Conservation (phyloP, 1,140 invertebrate species). For the Heliconius eleuchia region DNA sequence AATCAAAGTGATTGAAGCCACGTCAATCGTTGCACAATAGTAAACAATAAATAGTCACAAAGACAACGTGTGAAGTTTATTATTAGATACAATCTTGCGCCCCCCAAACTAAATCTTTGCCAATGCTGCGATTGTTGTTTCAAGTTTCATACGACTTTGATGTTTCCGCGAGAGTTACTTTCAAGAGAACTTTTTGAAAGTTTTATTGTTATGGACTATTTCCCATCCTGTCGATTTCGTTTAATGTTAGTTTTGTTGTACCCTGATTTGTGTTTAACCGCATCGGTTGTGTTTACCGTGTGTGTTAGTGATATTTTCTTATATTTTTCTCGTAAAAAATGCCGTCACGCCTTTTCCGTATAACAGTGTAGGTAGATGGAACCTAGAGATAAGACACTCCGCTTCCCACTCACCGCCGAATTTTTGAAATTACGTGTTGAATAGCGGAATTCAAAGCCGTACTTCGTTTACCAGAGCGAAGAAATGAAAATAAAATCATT, state of each 20-base stretch:
- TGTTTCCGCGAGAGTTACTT: conserved; percentile 13
- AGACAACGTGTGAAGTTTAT: conserved; percentile 18
- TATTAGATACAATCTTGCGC: conserved; percentile 9
- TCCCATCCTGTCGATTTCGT: conserved; percentile 3
- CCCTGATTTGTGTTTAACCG: neutral
- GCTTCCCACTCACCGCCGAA: neutral
- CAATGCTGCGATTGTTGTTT: conserved; percentile 21
- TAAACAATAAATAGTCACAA: neutral
- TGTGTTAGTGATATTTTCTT: neutral
- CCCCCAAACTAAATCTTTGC: neutral
- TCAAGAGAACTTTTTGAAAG: neutral
- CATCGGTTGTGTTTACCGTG: neutral
- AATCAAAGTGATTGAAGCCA: neutral
- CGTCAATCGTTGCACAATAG: neutral
- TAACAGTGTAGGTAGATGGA: neutral
- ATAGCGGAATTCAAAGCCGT: neutral
- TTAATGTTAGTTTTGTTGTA: conserved; percentile 4
- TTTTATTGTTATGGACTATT: conserved; percentile 9
- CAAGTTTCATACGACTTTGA: conserved; percentile 25
- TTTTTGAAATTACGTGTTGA: neutral
- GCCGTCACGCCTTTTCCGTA: neutral
- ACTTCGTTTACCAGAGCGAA: neutral
- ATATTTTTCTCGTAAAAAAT: neutral
- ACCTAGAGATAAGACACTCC: neutral
- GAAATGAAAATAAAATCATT: neutral